Evolutionary conservation across 2,113 vertebrate genomes (phyloP).

Genomic region (Ariopsis seemanni): DNA sequence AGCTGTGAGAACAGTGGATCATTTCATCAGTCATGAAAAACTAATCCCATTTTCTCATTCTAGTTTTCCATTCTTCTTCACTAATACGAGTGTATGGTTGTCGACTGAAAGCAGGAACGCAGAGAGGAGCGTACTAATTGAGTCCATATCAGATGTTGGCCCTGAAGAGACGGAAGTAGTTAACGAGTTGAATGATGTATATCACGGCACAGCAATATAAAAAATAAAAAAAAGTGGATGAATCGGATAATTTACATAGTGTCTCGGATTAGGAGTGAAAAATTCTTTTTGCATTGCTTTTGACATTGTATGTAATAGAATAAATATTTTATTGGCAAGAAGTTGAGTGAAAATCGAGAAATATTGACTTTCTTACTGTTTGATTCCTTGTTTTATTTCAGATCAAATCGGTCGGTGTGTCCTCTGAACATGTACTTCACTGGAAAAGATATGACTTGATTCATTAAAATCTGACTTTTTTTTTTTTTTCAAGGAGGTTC

Average conservation of each 20-base stretch:
- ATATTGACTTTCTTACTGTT: not conserved
- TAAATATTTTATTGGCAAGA: not conserved
- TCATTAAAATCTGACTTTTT: not conserved
- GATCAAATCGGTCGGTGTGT: not conserved
- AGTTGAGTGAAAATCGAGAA: not conserved
- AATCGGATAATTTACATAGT: not conserved
- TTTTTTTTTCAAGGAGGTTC: not conserved
- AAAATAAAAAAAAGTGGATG: not conserved
- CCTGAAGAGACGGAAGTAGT: not conserved
- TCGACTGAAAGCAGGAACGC: constrained; percentile 1
- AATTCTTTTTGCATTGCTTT: not conserved
- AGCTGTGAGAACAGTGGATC: not conserved
- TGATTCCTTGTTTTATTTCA: not conserved
- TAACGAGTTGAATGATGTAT: not conserved
- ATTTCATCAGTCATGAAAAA: constrained; percentile 20
- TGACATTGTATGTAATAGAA: not conserved
- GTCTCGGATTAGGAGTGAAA: not conserved
- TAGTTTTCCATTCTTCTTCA: not conserved
- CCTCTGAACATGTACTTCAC: no score
- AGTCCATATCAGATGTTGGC: constrained; percentile 14
- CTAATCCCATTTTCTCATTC: constrained; percentile 18
- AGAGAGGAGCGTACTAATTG: not conserved
- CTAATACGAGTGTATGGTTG: not conserved
- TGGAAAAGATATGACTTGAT: not conserved
- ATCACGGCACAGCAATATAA: not conserved